A percentile compares a stretch with the other conserved stretches of the same genome.
Conservation (phyloP, 2,113 vertebrate genomes). For the Anhinga anhinga region DNA sequence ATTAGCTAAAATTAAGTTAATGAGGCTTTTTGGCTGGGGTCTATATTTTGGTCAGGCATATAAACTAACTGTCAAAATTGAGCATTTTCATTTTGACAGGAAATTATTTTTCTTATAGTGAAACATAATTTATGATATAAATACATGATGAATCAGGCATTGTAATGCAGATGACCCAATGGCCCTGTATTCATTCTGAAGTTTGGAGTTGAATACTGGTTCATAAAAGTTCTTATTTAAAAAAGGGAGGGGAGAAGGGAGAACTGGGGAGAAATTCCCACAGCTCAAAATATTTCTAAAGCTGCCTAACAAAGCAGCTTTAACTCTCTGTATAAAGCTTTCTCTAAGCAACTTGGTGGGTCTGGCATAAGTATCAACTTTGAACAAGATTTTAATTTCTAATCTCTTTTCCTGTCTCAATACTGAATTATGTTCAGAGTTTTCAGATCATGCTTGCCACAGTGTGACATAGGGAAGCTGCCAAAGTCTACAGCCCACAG, state of each 20-base stretch:
- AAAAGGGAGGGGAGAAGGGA: background rate
- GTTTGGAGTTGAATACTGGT: constrained; percentile 1
- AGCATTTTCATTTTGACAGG: constrained; percentile 14
- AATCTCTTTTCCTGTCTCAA: constrained; percentile 53
- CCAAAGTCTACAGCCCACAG: background rate
- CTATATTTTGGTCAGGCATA: background rate
- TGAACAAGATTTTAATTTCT: constrained; percentile 56
- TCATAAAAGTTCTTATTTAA: background rate
- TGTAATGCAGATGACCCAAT: constrained; percentile 30
- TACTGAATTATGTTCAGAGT: constrained; percentile 4
- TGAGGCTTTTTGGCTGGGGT: background rate
- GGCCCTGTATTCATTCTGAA: background rate
- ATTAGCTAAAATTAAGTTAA: constrained; percentile 22
- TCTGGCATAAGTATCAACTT: constrained; percentile 51
- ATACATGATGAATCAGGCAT: constrained; percentile 11
- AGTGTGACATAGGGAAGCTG: background rate
- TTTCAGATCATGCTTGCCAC: constrained; percentile 19
- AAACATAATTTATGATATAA: background rate
- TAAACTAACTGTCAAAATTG: background rate
- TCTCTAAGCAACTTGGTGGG: constrained; percentile 54
- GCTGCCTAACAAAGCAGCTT: constrained; percentile 55
- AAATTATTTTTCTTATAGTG: background rate
- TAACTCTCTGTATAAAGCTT: constrained; percentile 40
- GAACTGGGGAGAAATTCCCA: constrained; percentile 26
- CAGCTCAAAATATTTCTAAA: constrained; percentile 48